These are phyloP conservation scores for Hirtodrosophila confusa DNA, from an alignment of 2,888 invertebrate genomes.

Conservation along the genomic window DNA sequence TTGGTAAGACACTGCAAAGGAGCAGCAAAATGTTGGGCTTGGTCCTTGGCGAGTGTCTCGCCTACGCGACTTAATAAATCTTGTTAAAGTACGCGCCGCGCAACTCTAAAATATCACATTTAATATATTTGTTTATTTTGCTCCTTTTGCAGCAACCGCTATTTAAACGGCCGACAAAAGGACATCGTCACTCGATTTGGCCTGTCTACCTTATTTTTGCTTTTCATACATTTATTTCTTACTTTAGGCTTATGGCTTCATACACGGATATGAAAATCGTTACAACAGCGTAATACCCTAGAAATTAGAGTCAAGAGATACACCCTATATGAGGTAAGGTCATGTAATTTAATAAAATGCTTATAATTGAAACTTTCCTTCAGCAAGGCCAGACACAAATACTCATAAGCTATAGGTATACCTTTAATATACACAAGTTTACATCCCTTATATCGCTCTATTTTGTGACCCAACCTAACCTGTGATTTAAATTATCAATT, in stretches of 20 bases:
- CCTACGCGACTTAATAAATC: constrained; percentile 72
- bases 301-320: no score
- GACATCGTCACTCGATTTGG: constrained; percentile 16
- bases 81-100: constrained; percentile 69
- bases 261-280: not conserved
- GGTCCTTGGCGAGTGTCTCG: constrained; percentile 23
- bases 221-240: constrained; percentile 55
- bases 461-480: no score
- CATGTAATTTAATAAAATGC: no score
- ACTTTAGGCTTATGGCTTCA: constrained; percentile 2
- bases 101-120: constrained; percentile 64
- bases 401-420: no score
- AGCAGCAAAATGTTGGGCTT: constrained; percentile 53
- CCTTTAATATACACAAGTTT: no score
- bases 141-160: constrained; percentile 3
- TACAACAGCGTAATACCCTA: no score
- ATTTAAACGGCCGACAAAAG: constrained; percentile 20
- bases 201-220: constrained; percentile 41
- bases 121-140: constrained; percentile 22
- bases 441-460: no score
- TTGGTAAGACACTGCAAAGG: constrained; percentile 51
- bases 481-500: no score
- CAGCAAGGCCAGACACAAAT: no score
- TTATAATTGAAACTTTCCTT: no score
- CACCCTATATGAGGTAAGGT: no score